Conservation (phyloP, 37 sponge, comb jelly and placozoan species). For the Axinella damicornis region DNA sequence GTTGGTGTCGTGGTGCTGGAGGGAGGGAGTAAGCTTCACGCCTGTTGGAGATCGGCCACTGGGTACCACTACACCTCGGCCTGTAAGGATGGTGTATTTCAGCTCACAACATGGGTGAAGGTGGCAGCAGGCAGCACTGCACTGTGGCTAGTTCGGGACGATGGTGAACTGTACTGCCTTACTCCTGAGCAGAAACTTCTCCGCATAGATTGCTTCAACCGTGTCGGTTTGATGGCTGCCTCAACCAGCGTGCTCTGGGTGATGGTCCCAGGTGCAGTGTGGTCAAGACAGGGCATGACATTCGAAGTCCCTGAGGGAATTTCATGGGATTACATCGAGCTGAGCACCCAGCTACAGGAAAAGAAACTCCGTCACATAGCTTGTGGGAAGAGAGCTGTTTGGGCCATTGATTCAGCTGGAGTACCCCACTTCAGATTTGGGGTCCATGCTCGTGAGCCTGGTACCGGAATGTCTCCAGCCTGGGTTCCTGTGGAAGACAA, state of each 20-base stretch:
- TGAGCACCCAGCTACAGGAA: constrained; percentile 70
- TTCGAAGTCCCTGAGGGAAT: constrained; percentile 62
- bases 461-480: constrained; percentile 80
- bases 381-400: constrained; percentile 71
- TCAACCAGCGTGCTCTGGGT: constrained; percentile 78
- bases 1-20: constrained; percentile 63
- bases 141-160: constrained; percentile 75
- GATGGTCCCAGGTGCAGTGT: constrained; percentile 42
- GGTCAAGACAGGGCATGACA: constrained; percentile 74
- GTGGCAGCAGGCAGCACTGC: constrained; percentile 37
- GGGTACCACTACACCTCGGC: constrained; percentile 68
- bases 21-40: constrained; percentile 51
- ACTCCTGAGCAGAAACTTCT: constrained; percentile 13
- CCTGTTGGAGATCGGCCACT: constrained; percentile 54
- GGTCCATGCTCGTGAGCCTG: constrained; percentile 59
- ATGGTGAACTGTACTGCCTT: constrained; percentile 68
- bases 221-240: constrained; percentile 40
- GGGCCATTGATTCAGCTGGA: constrained; percentile 85
- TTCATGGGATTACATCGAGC: constrained; percentile 79
- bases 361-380: constrained; percentile 39
- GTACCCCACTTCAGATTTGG: constrained; percentile 85
- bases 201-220: constrained; percentile 43
- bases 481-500: constrained; percentile 78
- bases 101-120: constrained; percentile 58
- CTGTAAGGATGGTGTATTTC: constrained; percentile 51